Percentiles rank a stretch among this genome's conserved stretches.
phyloP scores from a whole-genome alignment of 2,113 vertebrate genomes.

The Seriola aureovittata region DNA sequence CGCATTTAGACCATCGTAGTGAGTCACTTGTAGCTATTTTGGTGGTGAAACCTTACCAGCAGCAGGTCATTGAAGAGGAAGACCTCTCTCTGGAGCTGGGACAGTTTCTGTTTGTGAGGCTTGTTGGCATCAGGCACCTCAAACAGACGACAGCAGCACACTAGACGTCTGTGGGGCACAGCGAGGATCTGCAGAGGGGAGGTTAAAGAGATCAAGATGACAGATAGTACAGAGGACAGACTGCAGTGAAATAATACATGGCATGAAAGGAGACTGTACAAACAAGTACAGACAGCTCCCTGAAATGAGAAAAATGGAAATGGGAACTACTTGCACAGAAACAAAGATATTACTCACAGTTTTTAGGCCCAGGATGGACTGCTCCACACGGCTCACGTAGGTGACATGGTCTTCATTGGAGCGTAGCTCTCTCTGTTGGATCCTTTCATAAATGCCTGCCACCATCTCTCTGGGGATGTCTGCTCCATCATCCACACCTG shows the following conservation, averaged over 20 bases:
- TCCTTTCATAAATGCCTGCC: conserved; percentile 97
- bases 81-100: conserved; percentile 96
- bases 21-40: not conserved
- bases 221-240: conserved; percentile 39
- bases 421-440: conserved; percentile 96
- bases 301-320: conserved; percentile 6
- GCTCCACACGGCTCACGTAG: conserved; percentile 98
- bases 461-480: conserved; percentile 98
- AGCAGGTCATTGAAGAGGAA: conserved; percentile 99
- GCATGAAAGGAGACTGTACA: conserved; percentile 9
- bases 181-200: conserved; percentile 90
- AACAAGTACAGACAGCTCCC: conserved; percentile 16
- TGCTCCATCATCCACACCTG: conserved; percentile 97
- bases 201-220: conserved; percentile 57
- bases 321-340: not conserved
- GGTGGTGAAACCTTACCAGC: conserved; percentile 87
- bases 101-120: conserved; percentile 97
- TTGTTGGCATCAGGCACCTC: conserved; percentile 97
- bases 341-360: conserved; percentile 86
- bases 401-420: conserved; percentile 99
- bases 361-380: conserved; percentile 98
- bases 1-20: not conserved
- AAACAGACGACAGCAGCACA: conserved; percentile 98
- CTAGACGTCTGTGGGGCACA: conserved; percentile 94
- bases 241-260: conserved; percentile 39